These are phyloP conservation scores for Calliopsis andreniformis DNA, from an alignment of 1,140 invertebrate species.

Conservation along the genomic window DNA sequence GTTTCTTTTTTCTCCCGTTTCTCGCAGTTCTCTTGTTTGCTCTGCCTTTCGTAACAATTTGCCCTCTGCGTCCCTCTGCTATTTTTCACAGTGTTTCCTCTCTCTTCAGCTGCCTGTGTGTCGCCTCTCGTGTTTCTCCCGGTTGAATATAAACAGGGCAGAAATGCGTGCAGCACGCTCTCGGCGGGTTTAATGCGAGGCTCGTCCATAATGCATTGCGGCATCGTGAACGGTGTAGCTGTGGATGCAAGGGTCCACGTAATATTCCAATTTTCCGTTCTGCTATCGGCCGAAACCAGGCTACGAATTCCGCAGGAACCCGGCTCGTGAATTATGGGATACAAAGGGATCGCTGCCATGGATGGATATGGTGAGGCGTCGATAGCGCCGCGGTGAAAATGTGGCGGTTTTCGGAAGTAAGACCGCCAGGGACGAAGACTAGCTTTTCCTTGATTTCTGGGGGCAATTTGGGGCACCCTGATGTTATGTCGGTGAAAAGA, in stretches of 20 bases:
- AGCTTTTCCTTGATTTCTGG: neutral
- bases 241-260: neutral
- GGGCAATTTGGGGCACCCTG: neutral
- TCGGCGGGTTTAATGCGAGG: conserved; percentile 24
- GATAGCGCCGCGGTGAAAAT: conserved; percentile 10
- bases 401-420: neutral
- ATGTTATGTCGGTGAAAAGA: no score
- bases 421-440: neutral
- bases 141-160: conserved; percentile 24
- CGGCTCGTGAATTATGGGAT: conserved; percentile 10
- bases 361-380: neutral
- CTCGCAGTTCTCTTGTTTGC: neutral
- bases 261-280: conserved; percentile 28
- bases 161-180: conserved; percentile 45
- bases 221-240: conserved; percentile 2
- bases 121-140: conserved; percentile 4
- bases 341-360: neutral
- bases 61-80: neutral
- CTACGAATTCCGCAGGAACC: neutral
- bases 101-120: neutral
- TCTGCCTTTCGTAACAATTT: neutral
- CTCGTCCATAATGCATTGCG: conserved; percentile 43
- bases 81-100: neutral
- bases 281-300: neutral
- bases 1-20: neutral